phyloP scores from a whole-genome alignment of 92 coral and sea anemone genomes.

The Anthopleura xanthogrammica region DNA sequence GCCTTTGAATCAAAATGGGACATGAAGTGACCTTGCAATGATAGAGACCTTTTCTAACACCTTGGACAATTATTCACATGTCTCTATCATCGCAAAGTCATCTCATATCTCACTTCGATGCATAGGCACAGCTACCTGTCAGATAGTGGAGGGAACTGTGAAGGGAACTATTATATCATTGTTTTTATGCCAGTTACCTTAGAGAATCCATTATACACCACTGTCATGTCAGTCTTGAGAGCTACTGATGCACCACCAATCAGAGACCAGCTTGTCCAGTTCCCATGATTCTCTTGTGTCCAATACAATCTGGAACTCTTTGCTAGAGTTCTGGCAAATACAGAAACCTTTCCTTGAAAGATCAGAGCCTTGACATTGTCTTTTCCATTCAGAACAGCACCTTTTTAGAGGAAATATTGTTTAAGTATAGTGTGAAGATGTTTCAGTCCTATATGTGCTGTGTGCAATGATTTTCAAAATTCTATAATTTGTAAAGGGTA shows the following conservation, averaged over 20 bases:
- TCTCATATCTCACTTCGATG: too few relatives aligned
- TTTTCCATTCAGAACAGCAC: constrained; percentile 58
- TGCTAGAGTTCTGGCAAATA: constrained; percentile 74
- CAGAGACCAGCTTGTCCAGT: constrained; percentile 79
- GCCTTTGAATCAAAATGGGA: too few relatives aligned
- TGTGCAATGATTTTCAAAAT: too few relatives aligned
- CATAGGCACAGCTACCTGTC: too few relatives aligned
- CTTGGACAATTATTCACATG: too few relatives aligned
- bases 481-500: too few relatives aligned
- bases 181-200: constrained; percentile 47
- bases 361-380: constrained; percentile 65
- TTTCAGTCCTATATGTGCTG: too few relatives aligned
- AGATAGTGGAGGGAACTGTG: too few relatives aligned
- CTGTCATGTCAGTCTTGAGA: constrained; percentile 71
- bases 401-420: constrained; percentile 14
- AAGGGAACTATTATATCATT: not conserved
- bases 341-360: constrained; percentile 68
- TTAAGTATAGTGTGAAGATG: too few relatives aligned
- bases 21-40: too few relatives aligned
- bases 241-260: constrained; percentile 84
- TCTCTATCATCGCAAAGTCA: too few relatives aligned
- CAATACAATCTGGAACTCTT: constrained; percentile 71
- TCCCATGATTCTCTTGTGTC: constrained; percentile 62
- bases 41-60: too few relatives aligned
- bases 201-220: constrained; percentile 75